Conservation (phyloP, 1,140 invertebrate genomes). For the Drosophila suzukii region DNA sequence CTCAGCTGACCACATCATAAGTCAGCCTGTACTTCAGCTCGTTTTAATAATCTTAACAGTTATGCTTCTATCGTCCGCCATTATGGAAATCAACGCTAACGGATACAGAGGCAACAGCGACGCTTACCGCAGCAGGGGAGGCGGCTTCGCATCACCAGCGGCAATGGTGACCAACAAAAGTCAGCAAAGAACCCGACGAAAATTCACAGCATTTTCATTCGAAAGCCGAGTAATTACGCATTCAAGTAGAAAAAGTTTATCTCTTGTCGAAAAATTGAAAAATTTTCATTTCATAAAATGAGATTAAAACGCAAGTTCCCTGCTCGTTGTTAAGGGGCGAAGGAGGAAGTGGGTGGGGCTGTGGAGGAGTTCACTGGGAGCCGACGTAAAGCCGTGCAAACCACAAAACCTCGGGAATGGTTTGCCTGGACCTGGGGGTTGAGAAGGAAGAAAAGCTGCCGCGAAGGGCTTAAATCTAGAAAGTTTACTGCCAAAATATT, state of each 20-base stretch:
- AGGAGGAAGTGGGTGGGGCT: neutral
- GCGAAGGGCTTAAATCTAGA: constrained; percentile 75
- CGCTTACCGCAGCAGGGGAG: constrained; percentile 26
- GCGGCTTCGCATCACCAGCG: constrained; percentile 30
- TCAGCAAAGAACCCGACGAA: constrained; percentile 44
- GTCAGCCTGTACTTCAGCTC: constrained; percentile 50
- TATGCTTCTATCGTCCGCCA: constrained; percentile 60
- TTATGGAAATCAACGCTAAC: constrained; percentile 75
- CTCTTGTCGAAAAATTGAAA: constrained; percentile 81
- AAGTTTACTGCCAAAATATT: constrained; percentile 79
- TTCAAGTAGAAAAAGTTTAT: constrained; percentile 83
- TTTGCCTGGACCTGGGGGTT: neutral
- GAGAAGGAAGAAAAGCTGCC: constrained; percentile 2
- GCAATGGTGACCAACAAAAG: constrained; percentile 53
- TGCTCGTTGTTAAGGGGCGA: neutral
- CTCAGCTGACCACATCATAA: constrained; percentile 66
- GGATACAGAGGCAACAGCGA: constrained; percentile 46
- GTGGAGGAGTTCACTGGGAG: constrained; percentile 16
- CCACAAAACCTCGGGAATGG: constrained; percentile 60
- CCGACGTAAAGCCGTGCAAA: constrained; percentile 55
- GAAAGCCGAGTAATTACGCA: constrained; percentile 73
- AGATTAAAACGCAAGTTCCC: constrained; percentile 71
- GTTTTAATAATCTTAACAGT: constrained; percentile 78
- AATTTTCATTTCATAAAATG: constrained; percentile 82
- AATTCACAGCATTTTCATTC: constrained; percentile 66